Percentiles rank a stretch among this genome's conserved stretches.
Evolutionary conservation across 2,888 invertebrate species (phyloP).

Genomic region (Graphium colonna): DNA sequence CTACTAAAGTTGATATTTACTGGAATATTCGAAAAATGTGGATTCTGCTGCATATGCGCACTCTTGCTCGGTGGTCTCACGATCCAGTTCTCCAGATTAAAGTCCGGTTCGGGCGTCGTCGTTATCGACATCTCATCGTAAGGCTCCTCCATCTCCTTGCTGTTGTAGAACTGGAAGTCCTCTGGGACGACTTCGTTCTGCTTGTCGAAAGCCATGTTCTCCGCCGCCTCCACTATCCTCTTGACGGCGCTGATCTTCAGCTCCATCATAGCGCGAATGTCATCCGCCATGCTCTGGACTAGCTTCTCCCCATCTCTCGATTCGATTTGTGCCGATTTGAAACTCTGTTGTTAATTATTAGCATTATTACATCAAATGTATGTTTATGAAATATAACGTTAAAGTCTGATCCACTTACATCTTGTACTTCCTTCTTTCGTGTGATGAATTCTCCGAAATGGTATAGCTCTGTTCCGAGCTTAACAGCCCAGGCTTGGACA

Average conservation of each 20-base stretch:
- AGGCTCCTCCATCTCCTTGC: conserved; percentile 84
- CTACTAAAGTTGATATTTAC: conserved; percentile 91
- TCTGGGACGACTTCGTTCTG: conserved; percentile 77
- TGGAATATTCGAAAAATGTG: conserved; percentile 88
- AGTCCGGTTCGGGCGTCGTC: conserved; percentile 77
- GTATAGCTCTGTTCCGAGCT: conserved; percentile 88
- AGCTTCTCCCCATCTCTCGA: conserved; percentile 88
- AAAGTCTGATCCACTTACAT: conserved; percentile 73
- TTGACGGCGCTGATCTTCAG: conserved; percentile 92
- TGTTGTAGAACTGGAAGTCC: conserved; percentile 84
- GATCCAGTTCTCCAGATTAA: conserved; percentile 73
- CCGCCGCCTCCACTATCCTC: conserved; percentile 93
- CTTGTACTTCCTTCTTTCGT: conserved; percentile 87
- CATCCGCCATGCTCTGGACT: conserved; percentile 90
- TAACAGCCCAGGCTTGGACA: conserved; percentile 90
- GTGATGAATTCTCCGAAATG: conserved; percentile 90
- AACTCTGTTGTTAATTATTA: conserved; percentile 76
- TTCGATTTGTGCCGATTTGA: conserved; percentile 87
- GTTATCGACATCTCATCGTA: conserved; percentile 71
- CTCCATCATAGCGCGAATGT: conserved; percentile 93
- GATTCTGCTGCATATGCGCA: conserved; percentile 83
- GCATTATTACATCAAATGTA: neutral
- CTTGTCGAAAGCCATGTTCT: conserved; percentile 86
- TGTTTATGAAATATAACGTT: neutral
- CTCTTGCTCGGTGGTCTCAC: conserved; percentile 79